These are phyloP conservation scores for Gila orcuttii DNA, from an alignment of 2,113 vertebrate genomes.

Conservation along the genomic window DNA sequence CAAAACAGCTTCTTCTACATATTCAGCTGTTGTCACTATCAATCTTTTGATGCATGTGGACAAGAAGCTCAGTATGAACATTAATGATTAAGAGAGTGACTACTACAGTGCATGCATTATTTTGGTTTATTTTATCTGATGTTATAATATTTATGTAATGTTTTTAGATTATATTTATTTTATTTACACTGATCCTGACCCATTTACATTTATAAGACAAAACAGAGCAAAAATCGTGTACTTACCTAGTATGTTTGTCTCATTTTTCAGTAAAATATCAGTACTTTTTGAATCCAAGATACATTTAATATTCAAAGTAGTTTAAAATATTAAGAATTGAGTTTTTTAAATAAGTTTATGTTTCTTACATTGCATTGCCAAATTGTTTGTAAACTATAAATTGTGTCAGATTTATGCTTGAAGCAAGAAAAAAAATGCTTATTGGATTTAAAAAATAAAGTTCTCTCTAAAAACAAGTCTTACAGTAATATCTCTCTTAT, in stretches of 20 bases:
- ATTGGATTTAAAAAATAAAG: no score
- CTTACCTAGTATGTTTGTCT: no score
- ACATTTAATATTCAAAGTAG: not conserved
- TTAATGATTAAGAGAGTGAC: not conserved
- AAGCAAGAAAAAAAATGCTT: no score
- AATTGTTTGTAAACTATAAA: not conserved
- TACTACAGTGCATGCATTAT: not conserved
- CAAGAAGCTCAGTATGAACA: constrained; percentile 5
- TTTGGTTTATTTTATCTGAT: not conserved
- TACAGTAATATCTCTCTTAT: no score
- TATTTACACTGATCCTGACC: not conserved
- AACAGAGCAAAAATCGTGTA: not conserved
- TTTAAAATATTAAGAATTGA: not conserved
- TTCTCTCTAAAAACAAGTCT: no score
- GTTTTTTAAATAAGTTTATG: not conserved
- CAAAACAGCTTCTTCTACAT: not conserved
- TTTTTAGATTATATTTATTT: not conserved
- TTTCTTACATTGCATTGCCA: not conserved
- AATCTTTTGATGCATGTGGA: not conserved
- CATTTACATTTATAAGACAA: not conserved
- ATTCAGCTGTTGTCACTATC: not conserved
- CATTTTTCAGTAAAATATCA: not conserved
- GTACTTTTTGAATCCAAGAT: not conserved
- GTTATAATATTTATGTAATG: not conserved
- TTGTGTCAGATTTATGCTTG: no score